These are phyloP conservation scores for Prietella phreatophila DNA, from an alignment of 2,113 vertebrate genomes.

Conservation along the genomic window DNA sequence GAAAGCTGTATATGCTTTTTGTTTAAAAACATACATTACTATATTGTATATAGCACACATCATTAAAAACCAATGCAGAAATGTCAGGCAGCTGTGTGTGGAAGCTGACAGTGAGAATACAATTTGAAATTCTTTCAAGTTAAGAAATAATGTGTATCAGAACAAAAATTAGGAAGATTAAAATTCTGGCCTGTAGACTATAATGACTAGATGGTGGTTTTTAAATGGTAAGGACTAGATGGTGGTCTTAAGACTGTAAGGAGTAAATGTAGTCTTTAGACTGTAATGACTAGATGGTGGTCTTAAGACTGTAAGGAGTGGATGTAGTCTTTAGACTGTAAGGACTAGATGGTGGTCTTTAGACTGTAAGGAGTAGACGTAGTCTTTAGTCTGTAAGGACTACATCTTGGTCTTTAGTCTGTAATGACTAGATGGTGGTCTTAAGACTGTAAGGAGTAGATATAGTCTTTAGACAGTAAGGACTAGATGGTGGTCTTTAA, in stretches of 20 bases:
- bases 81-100: no score
- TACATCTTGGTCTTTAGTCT: neutral
- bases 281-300: neutral
- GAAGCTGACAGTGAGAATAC: no score
- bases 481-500: fast-evolving
- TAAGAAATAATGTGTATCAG: no score
- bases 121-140: no score
- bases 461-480: neutral
- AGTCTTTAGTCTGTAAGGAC: neutral
- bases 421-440: neutral
- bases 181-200: no score
- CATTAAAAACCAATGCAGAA: neutral
- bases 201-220: neutral
- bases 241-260: neutral
- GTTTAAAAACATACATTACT: neutral
- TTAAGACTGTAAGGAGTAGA: neutral
- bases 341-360: neutral
- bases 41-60: no score
- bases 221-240: neutral
- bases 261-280: neutral
- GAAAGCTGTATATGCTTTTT: neutral
- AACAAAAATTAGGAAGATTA: no score
- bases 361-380: neutral
- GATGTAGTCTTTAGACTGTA: neutral
- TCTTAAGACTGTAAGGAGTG: neutral